phyloP scores from a whole-genome alignment of 2,888 invertebrate species.

The Chaetogeoica ovagalla region DNA sequence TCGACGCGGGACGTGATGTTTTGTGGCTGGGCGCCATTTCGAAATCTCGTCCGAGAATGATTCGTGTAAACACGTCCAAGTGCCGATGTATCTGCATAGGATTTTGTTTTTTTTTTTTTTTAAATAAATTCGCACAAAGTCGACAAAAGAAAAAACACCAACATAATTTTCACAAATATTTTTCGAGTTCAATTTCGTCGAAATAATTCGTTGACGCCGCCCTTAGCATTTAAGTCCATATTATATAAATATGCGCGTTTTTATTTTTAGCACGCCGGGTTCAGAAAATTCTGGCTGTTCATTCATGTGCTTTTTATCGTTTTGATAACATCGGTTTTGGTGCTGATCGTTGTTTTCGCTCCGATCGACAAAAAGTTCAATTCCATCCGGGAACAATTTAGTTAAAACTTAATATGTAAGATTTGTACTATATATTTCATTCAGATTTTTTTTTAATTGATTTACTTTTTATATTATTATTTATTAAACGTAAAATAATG shows the following conservation, averaged over 20 bases:
- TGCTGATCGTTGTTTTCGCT: constrained; percentile 75
- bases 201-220: too few species aligned
- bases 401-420: constrained; percentile 25
- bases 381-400: constrained; percentile 28
- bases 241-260: constrained; percentile 48
- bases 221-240: too few species aligned
- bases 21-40: too few species aligned
- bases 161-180: too few species aligned
- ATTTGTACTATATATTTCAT: constrained; percentile 47
- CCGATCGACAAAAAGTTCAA: constrained; percentile 66
- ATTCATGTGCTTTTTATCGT: constrained; percentile 75
- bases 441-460: constrained; percentile 23
- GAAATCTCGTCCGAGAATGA: too few species aligned
- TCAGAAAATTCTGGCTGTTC: constrained; percentile 77
- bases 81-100: too few species aligned
- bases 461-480: constrained; percentile 50
- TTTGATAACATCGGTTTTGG: constrained; percentile 71
- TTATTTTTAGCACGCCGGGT: constrained; percentile 71
- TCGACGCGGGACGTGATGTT: too few species aligned
- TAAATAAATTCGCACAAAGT: too few species aligned
- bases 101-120: too few species aligned
- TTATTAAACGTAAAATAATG: constrained; percentile 47
- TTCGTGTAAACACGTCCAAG: too few species aligned
- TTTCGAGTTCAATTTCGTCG: too few species aligned
- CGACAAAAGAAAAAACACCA: too few species aligned